phyloP scores from a whole-genome alignment of 2,888 invertebrate species.

The Anagyrus pseudococci region DNA sequence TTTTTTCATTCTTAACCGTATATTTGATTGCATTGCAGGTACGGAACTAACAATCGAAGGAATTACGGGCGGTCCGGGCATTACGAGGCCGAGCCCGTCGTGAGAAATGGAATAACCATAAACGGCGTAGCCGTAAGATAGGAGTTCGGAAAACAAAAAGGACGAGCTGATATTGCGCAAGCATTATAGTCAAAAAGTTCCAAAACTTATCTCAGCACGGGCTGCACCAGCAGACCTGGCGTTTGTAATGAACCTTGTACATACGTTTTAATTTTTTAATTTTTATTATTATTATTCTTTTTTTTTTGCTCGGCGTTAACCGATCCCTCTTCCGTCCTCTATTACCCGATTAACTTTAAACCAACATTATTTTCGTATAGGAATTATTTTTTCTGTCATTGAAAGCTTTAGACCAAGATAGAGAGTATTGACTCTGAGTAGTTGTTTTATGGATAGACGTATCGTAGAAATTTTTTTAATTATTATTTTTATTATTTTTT shows the following conservation, averaged over 20 bases:
- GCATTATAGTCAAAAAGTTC: constrained; percentile 37
- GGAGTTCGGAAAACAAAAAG: constrained; percentile 40
- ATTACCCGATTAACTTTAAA: neutral
- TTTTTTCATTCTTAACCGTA: too few relatives aligned
- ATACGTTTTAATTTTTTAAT: constrained; percentile 15
- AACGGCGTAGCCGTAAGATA: constrained; percentile 88
- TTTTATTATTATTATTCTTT: neutral
- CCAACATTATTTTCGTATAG: neutral
- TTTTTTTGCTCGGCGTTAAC: neutral
- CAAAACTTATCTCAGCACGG: constrained; percentile 19
- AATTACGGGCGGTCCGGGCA: constrained; percentile 57
- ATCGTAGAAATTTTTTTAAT: too few relatives aligned
- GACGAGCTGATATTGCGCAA: neutral
- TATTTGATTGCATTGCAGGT: constrained; percentile 45
- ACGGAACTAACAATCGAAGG: constrained; percentile 52
- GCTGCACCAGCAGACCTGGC: neutral
- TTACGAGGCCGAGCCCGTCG: constrained; percentile 74
- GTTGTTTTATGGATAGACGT: constrained; percentile 10
- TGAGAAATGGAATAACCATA: constrained; percentile 78
- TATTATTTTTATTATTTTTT: too few relatives aligned
- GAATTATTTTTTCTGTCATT: neutral
- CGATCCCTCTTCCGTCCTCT: too few relatives aligned
- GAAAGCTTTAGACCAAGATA: constrained; percentile 39
- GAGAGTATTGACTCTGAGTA: constrained; percentile 20
- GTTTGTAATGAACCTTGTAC: constrained; percentile 25